These are phyloP conservation scores for Mustelus asterias DNA, from an alignment of 2,113 vertebrate genomes.

Conservation along the genomic window DNA sequence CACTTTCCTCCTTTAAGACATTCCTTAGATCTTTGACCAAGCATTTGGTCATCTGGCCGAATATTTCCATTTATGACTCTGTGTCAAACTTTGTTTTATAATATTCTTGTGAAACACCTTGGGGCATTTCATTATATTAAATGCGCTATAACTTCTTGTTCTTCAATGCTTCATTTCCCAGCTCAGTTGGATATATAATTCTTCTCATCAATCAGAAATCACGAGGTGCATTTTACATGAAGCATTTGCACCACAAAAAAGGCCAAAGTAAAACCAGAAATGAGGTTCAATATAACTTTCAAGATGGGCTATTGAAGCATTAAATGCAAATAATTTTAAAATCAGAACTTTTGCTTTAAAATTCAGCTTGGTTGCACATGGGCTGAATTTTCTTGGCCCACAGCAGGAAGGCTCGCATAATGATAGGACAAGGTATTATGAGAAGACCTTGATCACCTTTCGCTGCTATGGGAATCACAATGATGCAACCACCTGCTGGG, in stretches of 20 bases:
- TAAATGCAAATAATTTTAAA: not conserved
- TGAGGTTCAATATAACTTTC: not conserved
- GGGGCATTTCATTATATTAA: too few relatives aligned
- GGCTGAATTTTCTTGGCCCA: not conserved
- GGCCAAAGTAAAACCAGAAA: not conserved
- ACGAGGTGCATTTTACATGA: not conserved
- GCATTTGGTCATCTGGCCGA: too few relatives aligned
- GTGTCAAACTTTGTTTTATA: too few relatives aligned
- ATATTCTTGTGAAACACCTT: too few relatives aligned
- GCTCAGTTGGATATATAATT: not conserved
- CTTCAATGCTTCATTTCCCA: too few relatives aligned
- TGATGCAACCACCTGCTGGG: not conserved
- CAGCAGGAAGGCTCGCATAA: not conserved
- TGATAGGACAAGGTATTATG: not conserved
- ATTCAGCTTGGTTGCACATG: not conserved
- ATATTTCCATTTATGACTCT: too few relatives aligned
- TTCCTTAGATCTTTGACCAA: too few relatives aligned
- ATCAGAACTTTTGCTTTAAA: not conserved
- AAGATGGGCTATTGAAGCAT: not conserved
- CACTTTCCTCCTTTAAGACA: too few relatives aligned
- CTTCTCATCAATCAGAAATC: not conserved
- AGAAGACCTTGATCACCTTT: not conserved
- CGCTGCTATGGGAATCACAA: not conserved
- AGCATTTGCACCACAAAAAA: not conserved
- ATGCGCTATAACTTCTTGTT: too few relatives aligned